Base-by-base conservation (phyloP, 2,888 invertebrate species). In the Epirrita christyi region DNA sequence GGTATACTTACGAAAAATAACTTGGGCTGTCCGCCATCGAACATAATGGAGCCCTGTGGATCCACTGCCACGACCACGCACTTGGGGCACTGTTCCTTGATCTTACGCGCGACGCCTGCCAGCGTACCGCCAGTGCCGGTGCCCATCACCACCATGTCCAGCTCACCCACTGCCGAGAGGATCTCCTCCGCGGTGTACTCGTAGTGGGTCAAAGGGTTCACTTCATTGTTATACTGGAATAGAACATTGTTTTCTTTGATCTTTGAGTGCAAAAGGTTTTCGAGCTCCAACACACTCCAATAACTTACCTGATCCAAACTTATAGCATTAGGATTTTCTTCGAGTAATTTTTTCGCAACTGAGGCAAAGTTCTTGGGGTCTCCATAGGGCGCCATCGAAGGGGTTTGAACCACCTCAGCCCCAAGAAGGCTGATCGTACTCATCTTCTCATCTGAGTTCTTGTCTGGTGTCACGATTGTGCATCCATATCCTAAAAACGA, bases 391-490 rank as follows among this genome's bases (percentile, higher is more conserved):
- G 77, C 73, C 68, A 72, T 74, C 3, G 79, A 64, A 0, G 79
- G 98, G 0, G 98, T 98, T 46, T 98, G 94, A 9, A 98, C 94
- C 62, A 99, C 97, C 86, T 98, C 95, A 2, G 98, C 98, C 0
- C 99, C 98, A 4, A 99, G 93, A 0, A 96, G 95, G 69, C 94
- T 93, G 68, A 99, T 86, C 0, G 97, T 95, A 70, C 95, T 95
- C 15, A 97, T 97, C 90, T 99, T 99, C 84, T 99, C 99, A 76
- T 96, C 95, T 8, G 98, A 98, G 97, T 99, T 99, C 90, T 98
- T 99, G 80, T 98, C 97, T 0, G 98, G 98, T 96, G 99, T 97
- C 0, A 98, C 97, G 71, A 99, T 98, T 40, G 98, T 95, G 83
- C 98, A 98, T 57, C 95, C 94, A 86, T 99, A 99, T 6, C 98